Evolutionary conservation across 2,888 invertebrate species (phyloP).

Genomic region (Odontomyia ornata): DNA sequence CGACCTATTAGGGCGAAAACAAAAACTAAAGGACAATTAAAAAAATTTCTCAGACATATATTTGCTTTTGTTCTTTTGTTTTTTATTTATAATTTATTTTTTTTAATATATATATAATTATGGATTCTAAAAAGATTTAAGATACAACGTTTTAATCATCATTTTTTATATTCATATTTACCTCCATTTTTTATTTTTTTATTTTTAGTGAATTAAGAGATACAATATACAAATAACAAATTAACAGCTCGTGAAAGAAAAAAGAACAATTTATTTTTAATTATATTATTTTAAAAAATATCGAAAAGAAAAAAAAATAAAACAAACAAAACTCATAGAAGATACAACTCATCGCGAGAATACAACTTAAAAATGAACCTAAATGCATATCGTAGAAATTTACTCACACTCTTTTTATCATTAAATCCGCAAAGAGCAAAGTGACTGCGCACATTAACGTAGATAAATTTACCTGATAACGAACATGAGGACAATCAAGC

Average conservation of each 20-base stretch:
- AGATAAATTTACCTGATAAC: no score
- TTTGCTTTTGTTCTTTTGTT: no score
- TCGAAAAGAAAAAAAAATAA: neutral
- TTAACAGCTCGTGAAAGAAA: neutral
- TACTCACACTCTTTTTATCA: no score
- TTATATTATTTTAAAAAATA: neutral
- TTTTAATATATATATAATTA: slow-evolving; percentile 6
- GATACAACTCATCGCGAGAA: neutral
- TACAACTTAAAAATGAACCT: neutral
- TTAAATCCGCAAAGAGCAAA: no score
- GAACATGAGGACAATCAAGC: no score
- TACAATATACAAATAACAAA: neutral
- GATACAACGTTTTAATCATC: neutral
- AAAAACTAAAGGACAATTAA: no score
- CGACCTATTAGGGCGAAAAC: no score
- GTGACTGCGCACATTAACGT: no score
- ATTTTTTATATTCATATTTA: neutral
- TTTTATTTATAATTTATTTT: slow-evolving; percentile 2
- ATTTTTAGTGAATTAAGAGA: slow-evolving; percentile 4
- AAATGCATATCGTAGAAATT: no score
- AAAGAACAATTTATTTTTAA: neutral
- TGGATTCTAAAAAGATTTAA: slow-evolving; percentile 3
- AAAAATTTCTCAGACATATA: no score
- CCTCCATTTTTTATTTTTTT: neutral
- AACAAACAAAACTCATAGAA: neutral